Percentiles rank a stretch among this genome's conserved stretches.
phyloP scores from a whole-genome alignment of 1,140 invertebrate genomes.

The Ceratina japonica region DNA sequence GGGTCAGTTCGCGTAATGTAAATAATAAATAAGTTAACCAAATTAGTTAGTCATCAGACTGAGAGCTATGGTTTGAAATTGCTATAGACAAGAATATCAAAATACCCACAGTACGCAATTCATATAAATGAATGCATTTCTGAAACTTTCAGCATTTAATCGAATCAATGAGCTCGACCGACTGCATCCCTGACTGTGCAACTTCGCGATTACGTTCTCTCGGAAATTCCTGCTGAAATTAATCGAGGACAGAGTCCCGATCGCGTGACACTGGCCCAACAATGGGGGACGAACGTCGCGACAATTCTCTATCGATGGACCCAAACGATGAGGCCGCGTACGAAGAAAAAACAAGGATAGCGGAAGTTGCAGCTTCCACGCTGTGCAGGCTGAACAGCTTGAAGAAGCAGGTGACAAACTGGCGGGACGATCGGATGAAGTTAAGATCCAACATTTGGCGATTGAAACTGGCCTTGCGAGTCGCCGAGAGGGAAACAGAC shows the following conservation, averaged over 20 bases:
- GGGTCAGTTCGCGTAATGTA: too few species aligned
- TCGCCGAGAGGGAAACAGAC: slow-evolving; percentile 25
- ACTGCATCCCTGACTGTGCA: background rate
- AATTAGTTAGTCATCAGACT: too few species aligned
- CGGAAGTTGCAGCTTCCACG: slow-evolving; percentile 40
- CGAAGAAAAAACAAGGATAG: slow-evolving; percentile 48
- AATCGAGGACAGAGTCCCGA: background rate
- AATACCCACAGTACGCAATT: background rate
- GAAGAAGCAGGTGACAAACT: slow-evolving; percentile 57
- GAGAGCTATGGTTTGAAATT: too few species aligned
- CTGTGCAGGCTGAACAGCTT: slow-evolving; percentile 51
- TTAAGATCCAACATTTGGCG: slow-evolving; percentile 55
- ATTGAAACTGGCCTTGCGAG: slow-evolving; percentile 52
- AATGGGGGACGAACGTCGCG: slow-evolving; percentile 31
- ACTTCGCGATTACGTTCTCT: background rate
- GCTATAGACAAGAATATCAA: background rate
- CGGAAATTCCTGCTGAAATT: background rate
- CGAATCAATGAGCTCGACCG: background rate
- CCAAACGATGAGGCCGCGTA: slow-evolving; percentile 13
- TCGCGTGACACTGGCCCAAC: background rate
- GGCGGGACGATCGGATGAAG: slow-evolving; percentile 53
- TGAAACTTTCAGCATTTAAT: slow-evolving; percentile 6
- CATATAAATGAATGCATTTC: background rate
- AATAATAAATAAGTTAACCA: too few species aligned
- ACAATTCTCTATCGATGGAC: slow-evolving; percentile 28